Evolutionary conservation across 35 echinoderm and acorn worm genomes (phyloP).

Genomic region (Acanthaster planci): DNA sequence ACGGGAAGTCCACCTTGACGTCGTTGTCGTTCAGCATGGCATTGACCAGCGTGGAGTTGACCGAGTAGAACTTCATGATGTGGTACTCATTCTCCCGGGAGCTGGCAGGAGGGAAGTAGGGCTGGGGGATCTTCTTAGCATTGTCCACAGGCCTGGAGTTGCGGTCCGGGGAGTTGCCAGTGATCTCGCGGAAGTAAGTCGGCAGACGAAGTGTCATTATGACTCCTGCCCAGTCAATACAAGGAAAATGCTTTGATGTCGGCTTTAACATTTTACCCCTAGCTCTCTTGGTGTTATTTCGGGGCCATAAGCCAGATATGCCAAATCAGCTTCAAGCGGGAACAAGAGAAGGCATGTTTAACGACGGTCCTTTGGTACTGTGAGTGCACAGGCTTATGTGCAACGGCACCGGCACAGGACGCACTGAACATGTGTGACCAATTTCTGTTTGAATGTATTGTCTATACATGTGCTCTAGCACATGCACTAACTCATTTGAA

Average conservation of each 20-base stretch:
- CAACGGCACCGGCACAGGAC: no score
- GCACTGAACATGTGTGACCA: no score
- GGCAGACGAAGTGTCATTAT: constrained; percentile 19
- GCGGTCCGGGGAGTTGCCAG: background rate
- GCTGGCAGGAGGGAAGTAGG: constrained; percentile 65
- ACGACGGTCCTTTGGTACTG: no score
- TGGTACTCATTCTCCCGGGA: constrained; percentile 66
- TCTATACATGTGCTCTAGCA: no score
- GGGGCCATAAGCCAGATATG: no score
- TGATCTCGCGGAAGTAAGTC: constrained; percentile 38
- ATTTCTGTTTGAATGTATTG: no score
- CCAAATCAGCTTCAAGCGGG: no score
- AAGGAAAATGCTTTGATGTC: background rate
- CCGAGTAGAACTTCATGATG: constrained; percentile 71
- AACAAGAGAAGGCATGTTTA: no score
- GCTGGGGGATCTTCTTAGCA: constrained; percentile 38
- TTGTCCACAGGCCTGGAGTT: background rate
- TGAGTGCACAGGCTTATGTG: no score
- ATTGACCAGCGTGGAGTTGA: constrained; percentile 60
- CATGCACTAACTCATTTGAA: no score
- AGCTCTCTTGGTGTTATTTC: no score
- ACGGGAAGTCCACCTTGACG: constrained; percentile 59
- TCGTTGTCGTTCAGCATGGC: constrained; percentile 41
- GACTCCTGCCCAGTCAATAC: background rate
- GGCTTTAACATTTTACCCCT: no score